Percentiles rank a stretch among this genome's conserved stretches.
These are phyloP conservation scores for Phrynosoma blainvillii DNA, from an alignment of 2,113 vertebrate species.

Conservation along the genomic window DNA sequence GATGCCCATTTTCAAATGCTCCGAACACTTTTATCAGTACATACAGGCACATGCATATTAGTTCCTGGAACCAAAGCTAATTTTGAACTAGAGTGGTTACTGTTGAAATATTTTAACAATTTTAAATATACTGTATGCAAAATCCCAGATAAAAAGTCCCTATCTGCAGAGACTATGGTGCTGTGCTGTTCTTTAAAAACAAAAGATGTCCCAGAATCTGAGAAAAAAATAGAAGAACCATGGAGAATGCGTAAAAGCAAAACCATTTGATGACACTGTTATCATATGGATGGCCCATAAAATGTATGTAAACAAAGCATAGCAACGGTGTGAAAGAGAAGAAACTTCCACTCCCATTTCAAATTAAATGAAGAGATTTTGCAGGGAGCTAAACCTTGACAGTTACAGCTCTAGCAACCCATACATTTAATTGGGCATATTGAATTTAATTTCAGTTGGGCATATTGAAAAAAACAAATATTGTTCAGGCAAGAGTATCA, in stretches of 20 bases:
- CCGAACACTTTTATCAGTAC: not conserved
- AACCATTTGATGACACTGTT: not conserved
- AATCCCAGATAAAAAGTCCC: not conserved
- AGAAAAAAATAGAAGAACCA: not conserved
- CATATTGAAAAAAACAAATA: too few species aligned
- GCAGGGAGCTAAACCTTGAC: too few species aligned
- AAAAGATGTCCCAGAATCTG: not conserved
- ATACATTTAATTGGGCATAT: too few species aligned
- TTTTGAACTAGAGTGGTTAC: not conserved
- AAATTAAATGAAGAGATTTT: too few species aligned
- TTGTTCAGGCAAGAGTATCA: too few species aligned
- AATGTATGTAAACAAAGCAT: not conserved
- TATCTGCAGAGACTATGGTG: too few species aligned
- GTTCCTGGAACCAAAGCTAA: not conserved
- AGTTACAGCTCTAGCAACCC: too few species aligned
- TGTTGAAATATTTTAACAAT: not conserved
- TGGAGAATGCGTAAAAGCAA: not conserved
- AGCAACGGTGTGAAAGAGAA: too few species aligned
- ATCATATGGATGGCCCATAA: not conserved
- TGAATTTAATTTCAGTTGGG: too few species aligned
- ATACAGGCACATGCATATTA: not conserved
- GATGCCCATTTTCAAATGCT: not conserved
- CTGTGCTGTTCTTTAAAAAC: not conserved
- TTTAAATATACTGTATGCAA: not conserved
- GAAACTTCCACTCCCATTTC: too few species aligned